These are phyloP conservation scores for Rhizomys pruinosus DNA, from an alignment of 2,113 vertebrate genomes.

Conservation along the genomic window DNA sequence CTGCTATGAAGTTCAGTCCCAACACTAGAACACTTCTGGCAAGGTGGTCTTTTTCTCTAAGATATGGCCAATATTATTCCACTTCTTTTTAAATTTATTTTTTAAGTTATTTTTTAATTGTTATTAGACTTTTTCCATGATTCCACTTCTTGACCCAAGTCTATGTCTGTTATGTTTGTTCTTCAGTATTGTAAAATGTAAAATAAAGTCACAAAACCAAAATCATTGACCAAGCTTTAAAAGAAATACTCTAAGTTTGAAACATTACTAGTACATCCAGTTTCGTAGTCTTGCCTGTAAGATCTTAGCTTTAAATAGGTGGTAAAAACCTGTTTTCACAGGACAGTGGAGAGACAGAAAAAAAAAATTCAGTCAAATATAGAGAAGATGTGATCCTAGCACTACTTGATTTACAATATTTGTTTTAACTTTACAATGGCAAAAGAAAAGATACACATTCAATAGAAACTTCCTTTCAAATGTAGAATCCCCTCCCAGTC, in stretches of 20 bases:
- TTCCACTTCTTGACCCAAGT: slow-evolving; percentile 5
- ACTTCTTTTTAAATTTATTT: too few relatives aligned
- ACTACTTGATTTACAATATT: neutral
- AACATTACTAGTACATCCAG: slow-evolving; percentile 23
- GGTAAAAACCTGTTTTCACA: slow-evolving; percentile 5
- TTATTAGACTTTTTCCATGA: too few relatives aligned
- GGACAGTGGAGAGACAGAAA: neutral
- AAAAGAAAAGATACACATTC: neutral
- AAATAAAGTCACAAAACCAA: slow-evolving; percentile 54
- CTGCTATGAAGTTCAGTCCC: slow-evolving; percentile 25
- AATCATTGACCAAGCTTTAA: slow-evolving; percentile 10
- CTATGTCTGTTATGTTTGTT: slow-evolving; percentile 28
- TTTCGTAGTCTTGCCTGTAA: slow-evolving; percentile 51
- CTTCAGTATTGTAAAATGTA: slow-evolving; percentile 24
- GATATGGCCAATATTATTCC: slow-evolving; percentile 34
- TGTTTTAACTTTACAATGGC: neutral
- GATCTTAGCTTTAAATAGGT: slow-evolving; percentile 45
- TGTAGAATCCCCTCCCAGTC: neutral
- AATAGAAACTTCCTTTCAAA: neutral
- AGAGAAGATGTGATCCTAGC: neutral
- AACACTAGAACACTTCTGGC: slow-evolving; percentile 41
- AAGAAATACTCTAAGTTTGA: slow-evolving; percentile 28
- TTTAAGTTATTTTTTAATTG: too few relatives aligned
- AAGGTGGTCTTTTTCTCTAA: neutral
- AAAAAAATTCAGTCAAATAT: slow-evolving; percentile 9